Base-by-base conservation (phyloP, 2,797 vertebrate species). In the Anomalospiza imberbis region DNA sequence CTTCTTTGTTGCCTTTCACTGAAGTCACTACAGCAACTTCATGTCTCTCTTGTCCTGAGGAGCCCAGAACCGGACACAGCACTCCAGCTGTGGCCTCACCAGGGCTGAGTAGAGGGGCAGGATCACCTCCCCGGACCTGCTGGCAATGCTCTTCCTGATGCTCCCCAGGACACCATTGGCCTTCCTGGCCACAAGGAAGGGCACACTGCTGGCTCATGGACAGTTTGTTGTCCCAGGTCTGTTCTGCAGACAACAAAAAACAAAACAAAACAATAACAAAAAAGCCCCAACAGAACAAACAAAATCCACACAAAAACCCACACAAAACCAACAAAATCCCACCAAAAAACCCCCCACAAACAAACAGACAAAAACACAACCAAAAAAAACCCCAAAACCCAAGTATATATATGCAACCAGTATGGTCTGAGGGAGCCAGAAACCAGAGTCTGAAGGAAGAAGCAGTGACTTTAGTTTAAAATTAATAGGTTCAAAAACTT, bases 11-110 rank as follows among this genome's bases (percentile, higher is more conserved):
- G 13, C 4, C n/a, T 13, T 58, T 12, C 9, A 6, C 28, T 65
- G 45, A 4, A 66, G 7, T 7, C 6, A 3, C 38, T 45, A 2
- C 17, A 47, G 47, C 3, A 73, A 9, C 38, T 53, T 60, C 4
- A 5, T 1, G 22, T 31, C 10, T 34, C n/a, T 31, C 25, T 10
- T 26, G 20, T 0, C 0, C 14, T 40, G 53, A 47, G 24, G 19
- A 79, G 32, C 13, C 44, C 67, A 66, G 68, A 9, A 12, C 17
- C 53, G 47, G 17, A 31, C 45, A 40, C 17, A 58, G 24, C n/a
- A 21, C 17, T 31, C 11, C 60, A 66, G 38, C 6, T 50, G 22
- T 44, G 60, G 40, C 44, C 51, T 44, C 53, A 11, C 2, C 42
- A 48, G 55, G 34, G 28, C 54, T 36, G 54, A 68, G 54, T 0